phyloP scores from a whole-genome alignment of 1,140 invertebrate species.

The Cherax destructor region DNA sequence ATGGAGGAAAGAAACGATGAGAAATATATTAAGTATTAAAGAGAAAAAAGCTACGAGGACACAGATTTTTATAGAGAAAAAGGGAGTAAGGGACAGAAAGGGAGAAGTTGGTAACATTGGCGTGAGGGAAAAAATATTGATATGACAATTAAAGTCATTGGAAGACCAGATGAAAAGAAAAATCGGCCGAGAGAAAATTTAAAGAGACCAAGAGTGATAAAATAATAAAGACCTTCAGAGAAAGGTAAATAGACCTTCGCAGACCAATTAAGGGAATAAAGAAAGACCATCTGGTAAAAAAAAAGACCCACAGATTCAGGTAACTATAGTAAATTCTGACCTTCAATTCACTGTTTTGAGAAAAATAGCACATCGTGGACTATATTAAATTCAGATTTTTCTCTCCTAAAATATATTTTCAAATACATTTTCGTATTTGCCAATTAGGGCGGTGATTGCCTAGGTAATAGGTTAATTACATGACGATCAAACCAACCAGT shows the following conservation, averaged over 20 bases:
- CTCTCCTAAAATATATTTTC: not conserved
- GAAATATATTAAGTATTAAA: not conserved
- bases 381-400: not conserved
- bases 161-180: too few relatives aligned
- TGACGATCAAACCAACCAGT: not conserved
- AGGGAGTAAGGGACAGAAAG: not conserved
- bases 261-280: too few relatives aligned
- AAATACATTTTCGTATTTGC: not conserved
- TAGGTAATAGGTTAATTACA: not conserved
- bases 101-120: too few relatives aligned
- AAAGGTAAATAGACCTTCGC: too few relatives aligned
- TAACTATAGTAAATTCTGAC: too few relatives aligned
- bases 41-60: not conserved
- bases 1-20: not conserved
- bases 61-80: not conserved
- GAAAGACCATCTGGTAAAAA: too few relatives aligned
- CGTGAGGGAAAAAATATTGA: not conserved
- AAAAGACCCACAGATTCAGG: too few relatives aligned
- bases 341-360: not conserved
- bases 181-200: too few relatives aligned
- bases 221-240: too few relatives aligned
- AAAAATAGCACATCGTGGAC: not conserved
- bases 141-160: too few relatives aligned
- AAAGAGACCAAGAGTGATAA: too few relatives aligned
- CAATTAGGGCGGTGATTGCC: not conserved